A percentile compares a stretch with the other conserved stretches of the same genome.
Evolutionary conservation across 2,113 vertebrate species (phyloP).

Genomic region (Megalops atlanticus): DNA sequence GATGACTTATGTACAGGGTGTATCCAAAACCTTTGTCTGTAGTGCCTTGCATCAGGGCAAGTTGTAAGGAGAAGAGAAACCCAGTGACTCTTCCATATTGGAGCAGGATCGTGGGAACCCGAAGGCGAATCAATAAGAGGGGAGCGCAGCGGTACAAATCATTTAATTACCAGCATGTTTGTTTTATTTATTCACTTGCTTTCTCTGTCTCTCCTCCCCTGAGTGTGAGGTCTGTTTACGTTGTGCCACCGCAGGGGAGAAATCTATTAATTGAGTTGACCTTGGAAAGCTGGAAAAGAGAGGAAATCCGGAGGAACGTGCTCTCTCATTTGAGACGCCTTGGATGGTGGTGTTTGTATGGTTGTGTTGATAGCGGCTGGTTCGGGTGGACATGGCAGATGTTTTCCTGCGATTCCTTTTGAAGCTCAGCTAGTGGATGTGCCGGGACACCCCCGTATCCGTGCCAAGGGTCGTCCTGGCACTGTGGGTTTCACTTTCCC

Average conservation of each 20-base stretch:
- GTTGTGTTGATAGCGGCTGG: neutral
- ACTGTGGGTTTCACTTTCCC: constrained; percentile 4
- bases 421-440: neutral
- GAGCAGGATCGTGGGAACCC: neutral
- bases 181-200: neutral
- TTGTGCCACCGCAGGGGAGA: neutral
- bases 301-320: neutral
- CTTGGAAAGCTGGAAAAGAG: no score
- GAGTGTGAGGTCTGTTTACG: neutral
- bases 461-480: neutral
- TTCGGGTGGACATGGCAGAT: neutral
- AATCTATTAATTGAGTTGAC: neutral
- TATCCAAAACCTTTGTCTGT: no score
- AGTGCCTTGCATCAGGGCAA: neutral
- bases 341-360: neutral
- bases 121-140: neutral
- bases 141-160: neutral
- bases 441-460: neutral
- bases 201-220: neutral
- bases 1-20: no score
- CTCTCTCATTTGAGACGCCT: neutral
- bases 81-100: neutral
- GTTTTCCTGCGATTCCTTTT: neutral
- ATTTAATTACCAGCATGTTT: neutral
- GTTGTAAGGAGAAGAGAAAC: neutral